A percentile compares a stretch with the other conserved stretches of the same genome.
Conservation (phyloP, 2,888 invertebrate genomes). For the Andrena dorsata region DNA sequence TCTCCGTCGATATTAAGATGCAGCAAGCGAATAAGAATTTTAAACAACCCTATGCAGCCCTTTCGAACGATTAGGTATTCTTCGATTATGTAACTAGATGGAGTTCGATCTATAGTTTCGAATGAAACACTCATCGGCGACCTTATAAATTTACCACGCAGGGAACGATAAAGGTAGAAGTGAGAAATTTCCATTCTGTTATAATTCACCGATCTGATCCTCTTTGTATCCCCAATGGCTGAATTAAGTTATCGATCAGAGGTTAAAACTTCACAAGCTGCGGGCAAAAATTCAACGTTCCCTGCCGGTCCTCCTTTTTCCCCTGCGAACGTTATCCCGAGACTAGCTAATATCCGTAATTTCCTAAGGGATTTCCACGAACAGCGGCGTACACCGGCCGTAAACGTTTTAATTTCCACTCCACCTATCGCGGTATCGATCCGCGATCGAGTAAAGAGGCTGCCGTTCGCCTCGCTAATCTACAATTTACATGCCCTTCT, state of each 20-base stretch:
- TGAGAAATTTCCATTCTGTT: neutral
- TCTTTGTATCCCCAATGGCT: neutral
- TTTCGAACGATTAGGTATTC: too few species aligned
- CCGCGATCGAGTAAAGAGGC: constrained; percentile 58
- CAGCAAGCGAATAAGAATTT: too few species aligned
- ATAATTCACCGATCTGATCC: neutral
- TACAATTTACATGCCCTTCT: constrained; percentile 73
- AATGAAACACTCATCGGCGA: too few species aligned
- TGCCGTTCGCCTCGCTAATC: constrained; percentile 57
- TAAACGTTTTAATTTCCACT: constrained; percentile 62
- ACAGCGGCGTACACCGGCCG: neutral
- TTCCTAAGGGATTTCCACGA: constrained; percentile 48
- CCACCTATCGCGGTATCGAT: constrained; percentile 41
- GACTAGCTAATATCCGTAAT: constrained; percentile 52
- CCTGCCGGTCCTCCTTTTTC: neutral
- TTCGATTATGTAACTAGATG: too few species aligned
- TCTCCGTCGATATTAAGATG: too few species aligned
- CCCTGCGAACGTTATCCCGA: neutral
- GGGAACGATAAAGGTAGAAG: too few species aligned
- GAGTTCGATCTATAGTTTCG: too few species aligned
- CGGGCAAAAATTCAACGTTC: neutral
- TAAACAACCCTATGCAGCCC: too few species aligned
- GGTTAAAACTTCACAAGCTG: constrained; percentile 8
- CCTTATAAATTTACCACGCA: too few species aligned
- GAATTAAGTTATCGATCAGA: constrained; percentile 4